Evolutionary conservation across 2,797 vertebrate genomes (phyloP), one percentile per base, ranked within the genome.

Genomic region (Brachymystax lenok): DNA sequence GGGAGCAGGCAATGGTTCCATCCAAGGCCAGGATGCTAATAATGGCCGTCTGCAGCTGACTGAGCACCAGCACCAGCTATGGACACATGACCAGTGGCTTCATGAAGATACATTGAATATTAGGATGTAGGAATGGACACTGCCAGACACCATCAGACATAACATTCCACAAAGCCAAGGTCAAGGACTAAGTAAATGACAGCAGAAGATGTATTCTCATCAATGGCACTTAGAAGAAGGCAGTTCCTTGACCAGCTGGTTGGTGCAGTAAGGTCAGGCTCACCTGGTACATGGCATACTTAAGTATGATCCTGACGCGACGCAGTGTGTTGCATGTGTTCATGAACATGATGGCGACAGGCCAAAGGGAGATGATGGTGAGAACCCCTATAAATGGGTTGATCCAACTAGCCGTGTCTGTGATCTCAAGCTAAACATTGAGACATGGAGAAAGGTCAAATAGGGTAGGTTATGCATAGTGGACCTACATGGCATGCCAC

Each of bases 241-340:
- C 14, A 56, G 54, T 56, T 56, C 19, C 5, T 52, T 52, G 51
- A 52, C 14, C 4, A 52, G 51, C 51, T 52, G 16, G n/a, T 8
- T 35, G 35, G 35, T 35, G 6, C 35, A 35, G 35, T 35, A 35
- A 35, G 35, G 35, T 33, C 8, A 8, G 56, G 85, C 95, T 95
- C 76, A 97, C 96, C 92, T 97, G 94, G 87, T 97, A 97, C 88
- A 96, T 92, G 77, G 95, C 94, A 76, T 97, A 97, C 80, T 97
- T 97, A 4, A 95, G 93, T 74, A 96, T 82, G 64, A 97, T 95
- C 30, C 93, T 96, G 88, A 95, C 77, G 73, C 80, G 88, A 61
- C 77, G 88, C 24, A 97, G 87, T 16, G 88, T 77, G 69, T 51
- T 75, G 54, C 89, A 90, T 8, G 93, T 92, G 81, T 95, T 93